phyloP scores from a whole-genome alignment of 2,888 invertebrate species.

The Yponomeuta evonymella region DNA sequence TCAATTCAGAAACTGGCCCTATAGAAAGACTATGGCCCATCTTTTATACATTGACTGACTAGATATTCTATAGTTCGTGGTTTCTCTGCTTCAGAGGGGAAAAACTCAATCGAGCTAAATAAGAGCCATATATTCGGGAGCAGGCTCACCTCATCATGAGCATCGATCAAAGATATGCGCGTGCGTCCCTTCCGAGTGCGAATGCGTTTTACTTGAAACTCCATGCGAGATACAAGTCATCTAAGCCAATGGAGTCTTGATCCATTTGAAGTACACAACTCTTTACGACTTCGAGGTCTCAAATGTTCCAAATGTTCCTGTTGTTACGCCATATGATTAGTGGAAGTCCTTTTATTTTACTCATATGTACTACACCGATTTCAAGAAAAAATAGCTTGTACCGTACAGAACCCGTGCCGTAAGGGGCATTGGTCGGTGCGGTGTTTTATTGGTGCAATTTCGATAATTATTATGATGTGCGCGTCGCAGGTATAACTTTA shows the following conservation, averaged over 20 bases:
- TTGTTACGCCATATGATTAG: background rate
- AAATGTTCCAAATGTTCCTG: background rate
- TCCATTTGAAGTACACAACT: background rate
- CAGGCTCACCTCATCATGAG: background rate
- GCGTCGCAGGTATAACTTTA: background rate
- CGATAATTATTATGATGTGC: background rate
- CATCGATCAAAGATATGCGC: background rate
- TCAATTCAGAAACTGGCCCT: no score
- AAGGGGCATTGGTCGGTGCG: background rate
- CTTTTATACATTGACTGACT: no score
- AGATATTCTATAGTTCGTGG: background rate
- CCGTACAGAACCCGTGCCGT: background rate
- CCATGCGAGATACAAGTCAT: background rate
- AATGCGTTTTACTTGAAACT: background rate
- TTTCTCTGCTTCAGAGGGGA: background rate
- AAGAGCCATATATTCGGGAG: background rate
- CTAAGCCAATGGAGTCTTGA: background rate
- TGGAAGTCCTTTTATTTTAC: no score
- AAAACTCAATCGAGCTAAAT: background rate
- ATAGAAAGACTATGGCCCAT: no score
- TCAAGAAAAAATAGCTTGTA: background rate
- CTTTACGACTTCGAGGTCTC: background rate
- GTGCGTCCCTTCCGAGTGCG: background rate
- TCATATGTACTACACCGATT: no score
- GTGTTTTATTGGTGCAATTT: background rate